Evolutionary conservation across 2,888 invertebrate genomes (phyloP).

Genomic region (Argyresthia goedartella): DNA sequence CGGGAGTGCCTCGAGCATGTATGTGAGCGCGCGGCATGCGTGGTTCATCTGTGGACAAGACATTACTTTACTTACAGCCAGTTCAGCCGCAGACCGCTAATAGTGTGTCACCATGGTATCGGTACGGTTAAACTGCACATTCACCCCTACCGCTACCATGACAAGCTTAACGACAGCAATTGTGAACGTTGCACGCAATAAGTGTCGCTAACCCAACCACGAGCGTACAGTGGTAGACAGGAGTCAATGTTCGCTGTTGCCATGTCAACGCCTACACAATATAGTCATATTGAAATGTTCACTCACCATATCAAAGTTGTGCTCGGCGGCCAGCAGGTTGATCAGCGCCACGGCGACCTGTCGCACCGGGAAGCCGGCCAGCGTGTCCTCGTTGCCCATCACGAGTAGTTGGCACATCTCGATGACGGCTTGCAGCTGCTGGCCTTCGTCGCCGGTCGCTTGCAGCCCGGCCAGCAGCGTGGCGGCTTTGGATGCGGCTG

Average conservation of each 20-base stretch:
- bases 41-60: conserved; percentile 93
- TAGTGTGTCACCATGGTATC: no score
- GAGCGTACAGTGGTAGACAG: no score
- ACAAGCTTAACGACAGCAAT: no score
- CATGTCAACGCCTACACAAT: no score
- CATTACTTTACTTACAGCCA: no score
- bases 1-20: conserved; percentile 99
- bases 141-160: no score
- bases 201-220: no score
- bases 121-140: no score
- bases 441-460: conserved; percentile 94
- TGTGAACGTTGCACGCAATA: no score
- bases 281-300: no score
- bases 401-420: conserved; percentile 99
- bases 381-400: conserved; percentile 99
- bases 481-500: conserved; percentile 92
- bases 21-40: conserved; percentile 97
- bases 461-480: conserved; percentile 93
- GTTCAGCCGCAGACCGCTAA: no score
- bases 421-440: conserved; percentile 95
- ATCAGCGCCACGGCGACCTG: conserved; percentile 97
- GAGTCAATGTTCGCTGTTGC: no score
- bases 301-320: conserved; percentile 96
- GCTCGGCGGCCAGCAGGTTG: conserved; percentile 93
- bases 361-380: conserved; percentile 98